Conservation (phyloP, 2,113 vertebrate genomes). For the Chionis minor region DNA sequence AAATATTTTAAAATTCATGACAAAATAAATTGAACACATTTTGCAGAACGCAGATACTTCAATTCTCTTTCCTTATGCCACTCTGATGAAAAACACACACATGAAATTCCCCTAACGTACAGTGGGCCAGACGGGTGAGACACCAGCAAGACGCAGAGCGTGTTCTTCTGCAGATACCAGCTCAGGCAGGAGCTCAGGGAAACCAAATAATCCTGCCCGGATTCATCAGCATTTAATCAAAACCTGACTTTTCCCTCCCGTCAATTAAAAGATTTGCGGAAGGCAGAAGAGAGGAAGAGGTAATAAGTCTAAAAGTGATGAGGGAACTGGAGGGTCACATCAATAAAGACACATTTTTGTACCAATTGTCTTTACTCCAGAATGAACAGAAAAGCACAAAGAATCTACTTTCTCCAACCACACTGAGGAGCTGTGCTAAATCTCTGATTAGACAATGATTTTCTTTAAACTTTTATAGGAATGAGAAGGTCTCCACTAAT, state of each 20-base stretch:
- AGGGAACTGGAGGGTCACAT: background rate
- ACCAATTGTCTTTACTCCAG: slow-evolving; percentile 40
- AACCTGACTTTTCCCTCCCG: slow-evolving; percentile 1
- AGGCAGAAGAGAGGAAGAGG: background rate
- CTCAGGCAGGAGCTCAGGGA: background rate
- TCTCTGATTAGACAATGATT: slow-evolving; percentile 72
- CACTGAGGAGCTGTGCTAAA: slow-evolving; percentile 56
- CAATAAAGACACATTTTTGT: slow-evolving; percentile 59
- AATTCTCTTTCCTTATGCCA: background rate
- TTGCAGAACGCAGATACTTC: background rate
- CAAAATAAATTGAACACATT: background rate
- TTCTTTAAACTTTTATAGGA: slow-evolving; percentile 77
- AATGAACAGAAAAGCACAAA: background rate
- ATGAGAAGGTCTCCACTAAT: slow-evolving; percentile 76
- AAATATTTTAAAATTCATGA: background rate
- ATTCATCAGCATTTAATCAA: slow-evolving; percentile 23
- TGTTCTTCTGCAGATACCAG: background rate
- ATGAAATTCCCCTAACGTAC: background rate
- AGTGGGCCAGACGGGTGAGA: background rate
- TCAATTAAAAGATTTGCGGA: slow-evolving; percentile 51
- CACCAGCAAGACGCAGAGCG: background rate
- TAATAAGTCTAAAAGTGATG: background rate
- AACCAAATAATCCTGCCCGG: background rate
- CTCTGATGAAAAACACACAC: background rate
- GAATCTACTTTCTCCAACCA: slow-evolving; percentile 15